Percentiles rank a stretch among this genome's conserved stretches.
These are phyloP conservation scores for Sweltsa coloradensis DNA, from an alignment of 1,140 invertebrate species.

Conservation along the genomic window DNA sequence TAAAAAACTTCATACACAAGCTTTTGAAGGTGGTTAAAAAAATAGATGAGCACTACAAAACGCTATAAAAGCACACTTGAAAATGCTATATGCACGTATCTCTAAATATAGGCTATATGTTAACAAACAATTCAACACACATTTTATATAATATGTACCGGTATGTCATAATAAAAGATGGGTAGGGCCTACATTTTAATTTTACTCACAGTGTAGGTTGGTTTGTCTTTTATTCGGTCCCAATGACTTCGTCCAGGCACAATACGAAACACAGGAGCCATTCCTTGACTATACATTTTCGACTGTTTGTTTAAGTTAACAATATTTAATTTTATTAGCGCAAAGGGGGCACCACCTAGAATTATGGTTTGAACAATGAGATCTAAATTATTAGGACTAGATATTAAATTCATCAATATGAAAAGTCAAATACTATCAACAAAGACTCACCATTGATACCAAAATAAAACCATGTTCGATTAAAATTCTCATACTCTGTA, in stretches of 20 bases:
- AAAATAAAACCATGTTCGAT: conserved; percentile 91
- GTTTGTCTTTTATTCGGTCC: conserved; percentile 67
- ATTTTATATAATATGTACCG: too few relatives aligned
- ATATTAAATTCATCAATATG: not conserved
- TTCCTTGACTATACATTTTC: conserved; percentile 84
- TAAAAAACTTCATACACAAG: too few relatives aligned
- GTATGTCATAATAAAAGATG: too few relatives aligned
- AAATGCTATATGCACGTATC: too few relatives aligned
- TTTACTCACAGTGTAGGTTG: conserved; percentile 41
- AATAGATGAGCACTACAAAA: too few relatives aligned
- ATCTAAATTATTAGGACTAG: too few relatives aligned
- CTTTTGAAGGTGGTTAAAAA: too few relatives aligned
- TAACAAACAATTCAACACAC: too few relatives aligned
- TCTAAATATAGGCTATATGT: too few relatives aligned
- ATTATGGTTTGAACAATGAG: too few relatives aligned
- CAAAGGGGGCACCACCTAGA: conserved; percentile 37
- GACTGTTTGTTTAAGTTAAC: conserved; percentile 81
- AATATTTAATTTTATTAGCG: conserved; percentile 64
- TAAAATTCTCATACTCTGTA: conserved; percentile 80
- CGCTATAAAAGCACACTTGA: too few relatives aligned
- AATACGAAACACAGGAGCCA: conserved; percentile 67
- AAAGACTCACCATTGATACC: conserved; percentile 45
- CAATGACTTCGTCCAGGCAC: conserved; percentile 57
- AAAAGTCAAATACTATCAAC: not conserved
- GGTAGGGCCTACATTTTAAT: too few relatives aligned